These are phyloP conservation scores for Agrilus mali DNA, from an alignment of 2,888 invertebrate species.

Conservation along the genomic window DNA sequence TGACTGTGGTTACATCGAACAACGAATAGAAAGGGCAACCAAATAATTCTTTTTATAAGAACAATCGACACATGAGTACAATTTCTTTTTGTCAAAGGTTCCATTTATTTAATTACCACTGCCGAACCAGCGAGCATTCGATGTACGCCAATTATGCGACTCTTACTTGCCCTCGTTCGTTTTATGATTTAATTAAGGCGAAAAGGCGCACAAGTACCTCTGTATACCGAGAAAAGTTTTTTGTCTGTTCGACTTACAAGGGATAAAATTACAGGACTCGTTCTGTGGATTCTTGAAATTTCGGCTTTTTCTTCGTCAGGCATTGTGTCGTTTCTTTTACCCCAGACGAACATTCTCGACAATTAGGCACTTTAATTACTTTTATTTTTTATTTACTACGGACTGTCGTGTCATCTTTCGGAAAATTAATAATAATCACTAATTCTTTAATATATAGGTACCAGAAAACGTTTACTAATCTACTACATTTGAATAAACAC, in stretches of 20 bases:
- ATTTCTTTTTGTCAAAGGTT: not conserved
- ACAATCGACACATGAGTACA: no score
- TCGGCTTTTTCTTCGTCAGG: not conserved
- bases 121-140: slow-evolving; percentile 10
- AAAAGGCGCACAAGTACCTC: slow-evolving; percentile 21
- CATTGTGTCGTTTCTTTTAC: not conserved
- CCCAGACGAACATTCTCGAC: not conserved
- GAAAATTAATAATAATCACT: no score
- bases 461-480: no score
- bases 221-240: slow-evolving; percentile 14
- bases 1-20: no score
- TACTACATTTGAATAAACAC: no score
- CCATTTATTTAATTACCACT: slow-evolving; percentile 10
- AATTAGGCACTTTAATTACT: no score
- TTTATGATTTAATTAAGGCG: slow-evolving; percentile 32
- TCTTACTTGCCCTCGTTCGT: slow-evolving; percentile 24
- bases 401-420: no score
- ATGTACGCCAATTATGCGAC: slow-evolving; percentile 15
- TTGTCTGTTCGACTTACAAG: slow-evolving; percentile 17
- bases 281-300: slow-evolving; percentile 20
- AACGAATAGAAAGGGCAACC: no score
- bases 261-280: slow-evolving; percentile 32
- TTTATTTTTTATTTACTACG: no score
- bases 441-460: no score
- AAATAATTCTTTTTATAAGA: no score